phyloP scores from a whole-genome alignment of 2,113 vertebrate species.

The Podarcis cretensis region DNA sequence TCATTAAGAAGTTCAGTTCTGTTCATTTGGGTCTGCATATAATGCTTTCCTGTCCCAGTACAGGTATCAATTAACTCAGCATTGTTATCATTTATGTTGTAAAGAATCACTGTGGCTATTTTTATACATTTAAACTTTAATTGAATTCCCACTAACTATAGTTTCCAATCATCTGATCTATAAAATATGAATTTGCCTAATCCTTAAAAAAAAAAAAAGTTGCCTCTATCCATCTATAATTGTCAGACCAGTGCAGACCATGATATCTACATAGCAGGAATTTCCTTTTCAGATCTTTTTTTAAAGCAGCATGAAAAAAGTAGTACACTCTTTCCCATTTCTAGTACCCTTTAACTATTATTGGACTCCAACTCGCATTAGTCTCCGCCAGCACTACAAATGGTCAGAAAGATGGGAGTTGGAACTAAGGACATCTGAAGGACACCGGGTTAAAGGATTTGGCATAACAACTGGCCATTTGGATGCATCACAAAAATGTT shows the following conservation, averaged over 20 bases:
- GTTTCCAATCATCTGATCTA: background rate
- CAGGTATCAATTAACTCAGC: background rate
- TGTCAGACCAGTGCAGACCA: background rate
- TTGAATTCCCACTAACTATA: background rate
- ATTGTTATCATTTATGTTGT: background rate
- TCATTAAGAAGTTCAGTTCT: background rate
- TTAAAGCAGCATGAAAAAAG: too few species aligned
- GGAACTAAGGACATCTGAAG: background rate
- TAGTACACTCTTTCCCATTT: too few species aligned
- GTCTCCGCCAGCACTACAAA: too few species aligned
- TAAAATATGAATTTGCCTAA: background rate
- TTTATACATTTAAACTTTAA: background rate
- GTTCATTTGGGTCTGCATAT: background rate
- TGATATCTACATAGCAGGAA: background rate
- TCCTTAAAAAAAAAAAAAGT: background rate
- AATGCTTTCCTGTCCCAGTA: background rate
- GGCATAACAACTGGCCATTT: background rate
- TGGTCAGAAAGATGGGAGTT: too few species aligned
- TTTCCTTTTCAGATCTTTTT: background rate
- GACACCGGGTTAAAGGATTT: background rate
- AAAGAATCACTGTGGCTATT: background rate
- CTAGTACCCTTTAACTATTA: background rate
- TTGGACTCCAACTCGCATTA: background rate
- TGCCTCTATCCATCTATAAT: background rate
- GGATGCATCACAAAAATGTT: background rate